Base-by-base conservation (phyloP, 2,797 vertebrate genomes). In the Zenarchopterus dispar region DNA sequence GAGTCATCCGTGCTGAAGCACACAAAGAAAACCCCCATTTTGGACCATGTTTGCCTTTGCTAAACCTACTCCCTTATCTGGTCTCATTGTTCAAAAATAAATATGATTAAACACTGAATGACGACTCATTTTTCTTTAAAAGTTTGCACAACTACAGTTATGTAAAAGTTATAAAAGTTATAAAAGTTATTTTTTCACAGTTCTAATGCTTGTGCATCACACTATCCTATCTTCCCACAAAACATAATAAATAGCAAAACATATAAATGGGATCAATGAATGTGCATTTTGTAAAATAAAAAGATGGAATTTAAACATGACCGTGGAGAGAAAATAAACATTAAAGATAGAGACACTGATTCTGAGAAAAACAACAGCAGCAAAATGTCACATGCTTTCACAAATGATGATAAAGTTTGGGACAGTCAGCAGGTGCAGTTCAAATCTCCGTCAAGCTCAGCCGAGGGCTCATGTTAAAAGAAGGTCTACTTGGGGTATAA, bases 341-440 rank as follows among this genome's bases (percentile, higher is more conserved):
- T 28, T 28, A 1, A 8, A 6, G 28, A 3, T 6, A 5, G 28
- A 28, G 28, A 28, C 28, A 3, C 24, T 6, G 5, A 28, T 28
- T 8, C 28, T 28, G 28, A 28, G 28, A 28, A 36, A 36, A 36
- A 36, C 33, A 36, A 13, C 33, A 36, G 33, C 44, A 57, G 47
- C 26, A 23, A 0, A 8, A 42, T 4, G 3, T 54, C 53, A 41
- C 23, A 50, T 26, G 17, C 50, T 51, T 71, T 50, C 55, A 42
- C 16, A 17, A 60, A 57, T 44, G 54, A 4, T 33, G 65, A 78
- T 73, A 77, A 77, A 41, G 70, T 22, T 58, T 75, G 78, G 59
- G 69, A 79, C 2, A 7, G 16, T 49, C n/a, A 22, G 55, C 73
- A 77, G 70, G 67, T 84, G 72, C 2, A 21, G 52, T 33, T 67